Evolutionary conservation across 2,888 invertebrate genomes (phyloP).

Genomic region (Diplazon laetatorius): DNA sequence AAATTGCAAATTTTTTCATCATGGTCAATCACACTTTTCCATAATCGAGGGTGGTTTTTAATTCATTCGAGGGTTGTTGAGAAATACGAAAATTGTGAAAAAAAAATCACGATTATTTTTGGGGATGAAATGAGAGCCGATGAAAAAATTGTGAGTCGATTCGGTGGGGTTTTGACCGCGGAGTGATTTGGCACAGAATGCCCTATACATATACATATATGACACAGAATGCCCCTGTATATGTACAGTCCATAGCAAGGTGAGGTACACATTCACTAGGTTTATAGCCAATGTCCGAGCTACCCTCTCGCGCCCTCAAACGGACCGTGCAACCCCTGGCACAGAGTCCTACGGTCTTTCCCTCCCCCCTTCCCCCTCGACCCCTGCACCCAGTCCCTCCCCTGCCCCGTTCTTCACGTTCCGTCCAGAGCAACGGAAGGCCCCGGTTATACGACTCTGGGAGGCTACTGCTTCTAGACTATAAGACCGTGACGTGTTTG

Average conservation of each 20-base stretch:
- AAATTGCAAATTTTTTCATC: too few species aligned
- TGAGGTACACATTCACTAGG: constrained; percentile 3
- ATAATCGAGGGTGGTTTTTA: too few species aligned
- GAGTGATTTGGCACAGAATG: too few species aligned
- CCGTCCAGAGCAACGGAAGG: constrained; percentile 15
- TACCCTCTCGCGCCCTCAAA: constrained; percentile 22
- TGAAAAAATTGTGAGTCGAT: too few species aligned
- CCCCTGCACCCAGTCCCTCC: neutral
- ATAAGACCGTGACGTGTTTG: constrained; percentile 52
- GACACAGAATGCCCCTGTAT: too few species aligned
- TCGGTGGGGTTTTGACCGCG: too few species aligned
- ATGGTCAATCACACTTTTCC: too few species aligned
- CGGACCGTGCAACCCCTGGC: constrained; percentile 3
- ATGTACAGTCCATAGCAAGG: neutral
- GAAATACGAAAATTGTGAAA: too few species aligned
- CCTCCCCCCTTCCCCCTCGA: neutral
- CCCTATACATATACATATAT: constrained; percentile 17
- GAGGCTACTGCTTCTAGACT: constrained; percentile 27
- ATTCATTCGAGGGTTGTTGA: too few species aligned
- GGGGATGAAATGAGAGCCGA: too few species aligned
- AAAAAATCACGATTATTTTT: too few species aligned
- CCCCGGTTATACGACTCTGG: constrained; percentile 12
- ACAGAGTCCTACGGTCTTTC: constrained; percentile 21
- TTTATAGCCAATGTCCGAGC: constrained; percentile 11
- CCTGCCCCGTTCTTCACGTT: constrained; percentile 9